These are phyloP conservation scores for Drosophila truncata DNA, from an alignment of 1,140 invertebrate species.

Conservation along the genomic window DNA sequence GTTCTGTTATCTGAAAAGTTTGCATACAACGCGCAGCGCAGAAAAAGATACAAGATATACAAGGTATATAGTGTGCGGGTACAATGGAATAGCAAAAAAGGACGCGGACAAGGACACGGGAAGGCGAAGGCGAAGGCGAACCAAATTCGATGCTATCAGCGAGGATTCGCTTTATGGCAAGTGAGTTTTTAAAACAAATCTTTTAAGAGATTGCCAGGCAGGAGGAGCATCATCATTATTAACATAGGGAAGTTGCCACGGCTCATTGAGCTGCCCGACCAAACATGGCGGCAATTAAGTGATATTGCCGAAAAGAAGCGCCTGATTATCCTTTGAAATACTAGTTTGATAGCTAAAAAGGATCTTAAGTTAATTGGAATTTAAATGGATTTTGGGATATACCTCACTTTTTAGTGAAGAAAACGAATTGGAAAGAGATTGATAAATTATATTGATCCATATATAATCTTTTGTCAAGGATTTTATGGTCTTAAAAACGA, in stretches of 20 bases:
- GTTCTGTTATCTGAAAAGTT: constrained; percentile 37
- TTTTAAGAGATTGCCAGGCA: constrained; percentile 29
- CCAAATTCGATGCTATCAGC: constrained; percentile 34
- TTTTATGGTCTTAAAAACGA: neutral
- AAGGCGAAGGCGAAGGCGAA: constrained; percentile 17
- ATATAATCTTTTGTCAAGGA: neutral
- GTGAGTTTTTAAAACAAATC: constrained; percentile 40
- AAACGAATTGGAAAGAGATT: neutral
- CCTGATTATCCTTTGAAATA: neutral
- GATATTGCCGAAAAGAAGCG: constrained; percentile 1
- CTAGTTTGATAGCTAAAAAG: neutral
- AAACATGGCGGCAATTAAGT: constrained; percentile 2
- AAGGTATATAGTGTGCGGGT: constrained; percentile 45
- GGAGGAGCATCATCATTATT: neutral
- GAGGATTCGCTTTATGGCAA: constrained; percentile 40
- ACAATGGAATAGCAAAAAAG: constrained; percentile 39
- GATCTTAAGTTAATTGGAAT: constrained; percentile 1
- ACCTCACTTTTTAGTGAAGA: neutral
- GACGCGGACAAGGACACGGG: constrained; percentile 37
- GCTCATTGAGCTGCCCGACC: constrained; percentile 1
- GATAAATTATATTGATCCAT: neutral
- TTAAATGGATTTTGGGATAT: neutral
- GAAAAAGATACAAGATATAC: constrained; percentile 35
- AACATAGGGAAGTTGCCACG: constrained; percentile 2
- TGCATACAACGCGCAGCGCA: constrained; percentile 27